These are phyloP conservation scores for Corythornis cristatus DNA, from an alignment of 2,113 vertebrate species.

Conservation along the genomic window DNA sequence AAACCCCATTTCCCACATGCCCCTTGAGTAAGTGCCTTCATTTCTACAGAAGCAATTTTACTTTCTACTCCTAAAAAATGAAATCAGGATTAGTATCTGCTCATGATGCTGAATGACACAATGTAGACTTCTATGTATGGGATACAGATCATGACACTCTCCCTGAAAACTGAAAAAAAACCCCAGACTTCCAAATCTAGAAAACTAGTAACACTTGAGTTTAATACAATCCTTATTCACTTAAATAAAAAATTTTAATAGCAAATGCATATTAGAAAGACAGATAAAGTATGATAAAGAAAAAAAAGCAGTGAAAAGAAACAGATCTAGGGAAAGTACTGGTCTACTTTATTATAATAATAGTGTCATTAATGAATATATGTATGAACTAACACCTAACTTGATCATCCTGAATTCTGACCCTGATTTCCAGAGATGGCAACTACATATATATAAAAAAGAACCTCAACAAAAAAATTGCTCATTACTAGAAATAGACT, in stretches of 20 bases:
- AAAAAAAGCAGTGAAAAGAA: background rate
- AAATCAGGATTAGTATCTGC: background rate
- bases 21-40: background rate
- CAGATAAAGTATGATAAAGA: background rate
- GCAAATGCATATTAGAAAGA: background rate
- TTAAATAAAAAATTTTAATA: background rate
- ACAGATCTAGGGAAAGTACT: background rate
- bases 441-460: background rate
- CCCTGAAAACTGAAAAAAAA: background rate
- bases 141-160: background rate
- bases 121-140: background rate
- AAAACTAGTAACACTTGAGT: background rate
- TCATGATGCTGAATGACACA: background rate
- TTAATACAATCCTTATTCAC: background rate
- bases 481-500: conserved; percentile 52
- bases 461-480: background rate
- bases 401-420: conserved; percentile 31
- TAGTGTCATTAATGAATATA: conserved; percentile 25
- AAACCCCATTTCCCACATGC: background rate
- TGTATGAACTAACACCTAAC: conserved; percentile 19
- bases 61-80: background rate
- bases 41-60: background rate
- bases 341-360: conserved; percentile 31
- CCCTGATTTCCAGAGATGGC: conserved; percentile 15
- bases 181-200: background rate